A percentile compares a stretch with the other conserved stretches of the same genome.
Conservation (phyloP, 2,888 invertebrate genomes). For the Tiliacea citrago region DNA sequence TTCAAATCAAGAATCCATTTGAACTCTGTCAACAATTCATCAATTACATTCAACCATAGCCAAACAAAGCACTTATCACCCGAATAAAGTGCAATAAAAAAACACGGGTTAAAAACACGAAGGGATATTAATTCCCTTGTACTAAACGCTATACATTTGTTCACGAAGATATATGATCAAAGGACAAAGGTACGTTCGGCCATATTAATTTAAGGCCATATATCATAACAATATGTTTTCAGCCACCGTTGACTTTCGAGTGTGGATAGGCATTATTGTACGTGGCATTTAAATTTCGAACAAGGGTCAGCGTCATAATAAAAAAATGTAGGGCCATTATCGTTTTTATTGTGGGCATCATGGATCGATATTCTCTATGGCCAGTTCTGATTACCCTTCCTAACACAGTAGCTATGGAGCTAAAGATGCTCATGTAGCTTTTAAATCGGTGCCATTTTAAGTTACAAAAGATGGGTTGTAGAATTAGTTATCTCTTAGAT, state of each 20-base stretch:
- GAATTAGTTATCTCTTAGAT: background rate
- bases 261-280: conserved; percentile 54
- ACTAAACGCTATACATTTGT: conserved; percentile 67
- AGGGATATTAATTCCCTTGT: conserved; percentile 58
- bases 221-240: conserved; percentile 69
- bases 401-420: background rate
- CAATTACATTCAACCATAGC: conserved; percentile 29
- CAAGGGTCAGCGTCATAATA: conserved; percentile 29
- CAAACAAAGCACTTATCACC: conserved; percentile 42
- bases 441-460: background rate
- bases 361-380: conserved; percentile 6
- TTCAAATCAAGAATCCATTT: conserved; percentile 35
- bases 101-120: conserved; percentile 30
- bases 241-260: conserved; percentile 60
- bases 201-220: conserved; percentile 69
- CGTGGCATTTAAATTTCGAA: conserved; percentile 56
- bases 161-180: conserved; percentile 64
- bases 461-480: background rate
- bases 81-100: conserved; percentile 34
- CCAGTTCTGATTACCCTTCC: background rate
- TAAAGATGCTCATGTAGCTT: background rate
- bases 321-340: conserved; percentile 22
- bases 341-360: conserved; percentile 17
- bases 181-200: conserved; percentile 66
- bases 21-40: conserved; percentile 35